Evolutionary conservation across 2,888 invertebrate genomes (phyloP), one percentile per base, ranked within the genome.

Genomic region (Helobdella robusta): DNA sequence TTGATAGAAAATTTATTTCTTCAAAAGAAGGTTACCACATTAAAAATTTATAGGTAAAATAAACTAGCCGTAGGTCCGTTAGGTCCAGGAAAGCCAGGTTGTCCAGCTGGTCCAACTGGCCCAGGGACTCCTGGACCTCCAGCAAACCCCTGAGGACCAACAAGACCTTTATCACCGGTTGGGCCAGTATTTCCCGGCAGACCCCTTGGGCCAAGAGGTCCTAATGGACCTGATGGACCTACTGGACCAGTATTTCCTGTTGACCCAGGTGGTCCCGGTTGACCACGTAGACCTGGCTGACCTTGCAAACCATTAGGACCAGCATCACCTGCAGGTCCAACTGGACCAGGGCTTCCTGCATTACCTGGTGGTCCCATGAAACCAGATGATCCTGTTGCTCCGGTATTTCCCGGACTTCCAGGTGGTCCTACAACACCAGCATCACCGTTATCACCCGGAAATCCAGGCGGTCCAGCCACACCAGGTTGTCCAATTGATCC

Each of bases 281-380:
- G 64, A n/a, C 68, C 68, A 2, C 61, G 52, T 11, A 34, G 44
- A 44, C 68, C 68, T 8, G 28, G 15, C 15, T 35, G 62, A 30
- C 69, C 69, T 25, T 54, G 63, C 1, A 52, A 32, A 28, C 69
- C 69, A 20, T 66, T 58, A 8, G 59, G 44, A 23, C 68, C 69
- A n/a, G 32, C 5, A 20, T 54, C 46, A 56, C 69, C 69, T 23
- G 59, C 36, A 23, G 70, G 34, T 23, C 76, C 76, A 52, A 58
- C 18, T 20, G 59, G 35, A 28, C 67, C 67, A 32, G 67, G 50
- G 30, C 32, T n/a, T n/a, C 67, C 67, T n/a, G 59, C n/a, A 35
- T 23, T 44, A 36, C 64, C 66, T 28, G 66, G 34, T n/a, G 54
- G 23, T 15, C 68, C 68, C 30, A 30, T 46, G 25, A 40, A 60